Conservation (phyloP, 2,888 invertebrate species). For the Ametastegia equiseti region DNA sequence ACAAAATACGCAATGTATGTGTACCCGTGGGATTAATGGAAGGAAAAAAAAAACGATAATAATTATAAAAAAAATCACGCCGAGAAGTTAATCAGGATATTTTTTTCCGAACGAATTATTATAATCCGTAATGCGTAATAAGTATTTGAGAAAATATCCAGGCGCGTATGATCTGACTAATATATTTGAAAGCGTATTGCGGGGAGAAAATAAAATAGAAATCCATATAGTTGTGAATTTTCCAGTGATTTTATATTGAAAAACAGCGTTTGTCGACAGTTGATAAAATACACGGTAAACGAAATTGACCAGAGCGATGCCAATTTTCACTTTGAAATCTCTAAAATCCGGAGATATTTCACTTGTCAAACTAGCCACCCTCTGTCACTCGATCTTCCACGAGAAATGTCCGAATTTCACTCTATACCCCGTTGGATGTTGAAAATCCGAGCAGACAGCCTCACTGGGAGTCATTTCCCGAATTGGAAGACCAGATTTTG, state of each 20-base stretch:
- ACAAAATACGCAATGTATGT: neutral
- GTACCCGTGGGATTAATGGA: neutral
- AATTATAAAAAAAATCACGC: neutral
- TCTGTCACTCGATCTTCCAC: neutral
- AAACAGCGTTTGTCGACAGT: too few relatives aligned
- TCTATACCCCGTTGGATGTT: neutral
- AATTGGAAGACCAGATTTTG: neutral
- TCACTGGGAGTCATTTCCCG: neutral
- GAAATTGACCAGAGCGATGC: neutral
- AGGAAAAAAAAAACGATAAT: neutral
- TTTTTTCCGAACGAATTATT: neutral
- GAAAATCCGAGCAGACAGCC: neutral
- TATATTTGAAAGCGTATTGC: too few relatives aligned
- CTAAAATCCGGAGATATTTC: neutral
- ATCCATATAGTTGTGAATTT: too few relatives aligned
- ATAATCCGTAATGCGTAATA: too few relatives aligned
- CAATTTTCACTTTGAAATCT: neutral
- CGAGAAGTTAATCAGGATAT: neutral
- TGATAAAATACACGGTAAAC: neutral
- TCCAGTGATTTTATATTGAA: too few relatives aligned
- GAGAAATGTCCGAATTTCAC: constrained; percentile 1
- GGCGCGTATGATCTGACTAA: too few relatives aligned
- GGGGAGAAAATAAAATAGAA: too few relatives aligned
- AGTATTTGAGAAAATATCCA: too few relatives aligned
- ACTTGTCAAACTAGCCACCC: constrained; percentile 19